These are phyloP conservation scores for Ciconia boyciana DNA, from an alignment of 2,113 vertebrate species.

Conservation along the genomic window DNA sequence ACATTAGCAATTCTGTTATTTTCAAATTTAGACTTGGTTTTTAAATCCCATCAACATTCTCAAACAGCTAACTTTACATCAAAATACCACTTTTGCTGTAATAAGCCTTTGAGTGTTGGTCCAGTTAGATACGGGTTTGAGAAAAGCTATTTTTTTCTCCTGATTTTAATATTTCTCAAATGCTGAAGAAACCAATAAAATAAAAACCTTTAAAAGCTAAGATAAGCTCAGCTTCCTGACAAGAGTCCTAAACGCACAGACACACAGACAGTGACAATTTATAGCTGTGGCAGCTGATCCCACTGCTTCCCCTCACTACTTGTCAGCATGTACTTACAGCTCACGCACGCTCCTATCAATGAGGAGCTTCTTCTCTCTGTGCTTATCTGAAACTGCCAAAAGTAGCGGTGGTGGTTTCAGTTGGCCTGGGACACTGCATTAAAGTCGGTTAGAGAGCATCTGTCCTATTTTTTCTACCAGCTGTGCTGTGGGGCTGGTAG, in stretches of 20 bases:
- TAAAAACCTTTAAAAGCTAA: background rate
- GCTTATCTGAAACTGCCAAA: background rate
- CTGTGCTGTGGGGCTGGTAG: background rate
- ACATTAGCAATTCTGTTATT: background rate
- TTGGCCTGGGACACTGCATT: background rate
- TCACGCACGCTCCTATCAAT: accelerated
- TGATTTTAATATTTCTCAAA: background rate
- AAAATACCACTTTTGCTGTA: background rate
- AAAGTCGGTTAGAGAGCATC: background rate
- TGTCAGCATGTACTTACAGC: background rate
- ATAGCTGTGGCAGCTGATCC: background rate
- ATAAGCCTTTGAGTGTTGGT: background rate
- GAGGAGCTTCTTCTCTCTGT: background rate
- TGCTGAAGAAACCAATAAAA: background rate
- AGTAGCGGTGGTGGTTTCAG: background rate
- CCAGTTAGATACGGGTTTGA: background rate
- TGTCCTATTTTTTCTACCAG: background rate
- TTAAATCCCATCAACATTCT: background rate
- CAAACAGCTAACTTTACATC: background rate
- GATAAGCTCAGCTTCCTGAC: background rate
- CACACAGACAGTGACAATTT: background rate
- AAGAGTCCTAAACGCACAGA: background rate
- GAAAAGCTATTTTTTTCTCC: background rate
- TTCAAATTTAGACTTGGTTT: background rate
- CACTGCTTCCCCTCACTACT: background rate